These are phyloP conservation scores for Eriosoma lanigerum DNA, from an alignment of 1,140 invertebrate species.

Conservation along the genomic window DNA sequence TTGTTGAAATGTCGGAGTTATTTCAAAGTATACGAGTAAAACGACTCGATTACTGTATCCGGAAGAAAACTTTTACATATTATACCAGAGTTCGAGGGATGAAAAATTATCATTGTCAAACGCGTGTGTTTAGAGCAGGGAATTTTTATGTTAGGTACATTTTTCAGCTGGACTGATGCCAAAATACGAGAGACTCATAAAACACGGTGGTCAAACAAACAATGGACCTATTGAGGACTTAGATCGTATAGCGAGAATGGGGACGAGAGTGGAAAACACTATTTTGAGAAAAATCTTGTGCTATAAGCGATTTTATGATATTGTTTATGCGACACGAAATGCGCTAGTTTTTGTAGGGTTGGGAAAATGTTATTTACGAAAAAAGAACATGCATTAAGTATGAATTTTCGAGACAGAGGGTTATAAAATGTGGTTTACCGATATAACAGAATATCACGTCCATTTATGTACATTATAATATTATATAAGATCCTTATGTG, in stretches of 20 bases:
- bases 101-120: constrained; percentile 51
- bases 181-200: constrained; percentile 36
- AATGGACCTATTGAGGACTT: constrained; percentile 23
- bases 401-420: neutral
- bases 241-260: neutral
- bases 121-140: constrained; percentile 8
- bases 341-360: constrained; percentile 13
- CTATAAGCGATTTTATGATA: constrained; percentile 41
- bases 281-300: constrained; percentile 18
- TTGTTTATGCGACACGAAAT: constrained; percentile 27
- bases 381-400: constrained; percentile 6
- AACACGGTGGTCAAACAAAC: constrained; percentile 46
- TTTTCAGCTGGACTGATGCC: constrained; percentile 42
- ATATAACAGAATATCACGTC: neutral
- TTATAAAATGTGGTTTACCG: neutral
- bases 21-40: constrained; percentile 27
- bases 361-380: constrained; percentile 16
- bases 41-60: constrained; percentile 48
- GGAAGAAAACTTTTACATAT: constrained; percentile 46
- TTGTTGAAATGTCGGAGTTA: constrained; percentile 28
- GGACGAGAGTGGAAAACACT: neutral
- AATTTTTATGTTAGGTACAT: constrained; percentile 50
- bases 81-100: constrained; percentile 22
- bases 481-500: too few species aligned
- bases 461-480: neutral